A percentile compares a stretch with the other conserved stretches of the same genome.
Conservation (phyloP, 2,888 invertebrate genomes). For the Mesochorus sp. region DNA sequence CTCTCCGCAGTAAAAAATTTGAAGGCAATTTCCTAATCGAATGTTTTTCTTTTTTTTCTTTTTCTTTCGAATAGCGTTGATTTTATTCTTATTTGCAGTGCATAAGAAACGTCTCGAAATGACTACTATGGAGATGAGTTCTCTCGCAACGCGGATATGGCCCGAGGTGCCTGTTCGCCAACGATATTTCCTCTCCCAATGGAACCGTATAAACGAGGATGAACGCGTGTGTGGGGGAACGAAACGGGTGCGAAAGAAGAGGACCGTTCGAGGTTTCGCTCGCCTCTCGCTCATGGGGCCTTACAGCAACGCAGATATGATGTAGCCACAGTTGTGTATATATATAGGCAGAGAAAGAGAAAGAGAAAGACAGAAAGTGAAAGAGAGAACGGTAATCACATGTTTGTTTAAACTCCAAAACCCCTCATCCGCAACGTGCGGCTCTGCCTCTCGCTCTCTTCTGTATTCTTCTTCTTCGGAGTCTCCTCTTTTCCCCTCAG, state of each 20-base stretch:
- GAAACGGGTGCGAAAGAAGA: conserved; percentile 9
- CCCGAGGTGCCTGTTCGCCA: not conserved
- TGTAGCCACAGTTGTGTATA: conserved; percentile 81
- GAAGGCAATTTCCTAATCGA: too few species aligned
- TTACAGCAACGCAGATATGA: conserved; percentile 75
- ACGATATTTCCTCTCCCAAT: conserved; percentile 6
- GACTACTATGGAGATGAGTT: conserved; percentile 12
- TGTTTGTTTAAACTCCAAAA: conserved; percentile 82
- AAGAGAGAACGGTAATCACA: conserved; percentile 81
- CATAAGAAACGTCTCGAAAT: conserved; percentile 5
- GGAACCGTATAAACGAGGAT: conserved; percentile 34
- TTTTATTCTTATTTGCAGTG: not conserved
- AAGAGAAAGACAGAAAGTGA: too few species aligned
- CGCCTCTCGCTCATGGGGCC: conserved; percentile 19
- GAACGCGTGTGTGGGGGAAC: not conserved
- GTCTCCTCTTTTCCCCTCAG: conserved; percentile 67
- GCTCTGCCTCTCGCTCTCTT: conserved; percentile 50
- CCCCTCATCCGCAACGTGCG: conserved; percentile 79
- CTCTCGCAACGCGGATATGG: conserved; percentile 24
- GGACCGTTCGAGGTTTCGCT: conserved; percentile 6
- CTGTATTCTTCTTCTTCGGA: conserved; percentile 15
- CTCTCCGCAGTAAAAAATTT: too few species aligned
- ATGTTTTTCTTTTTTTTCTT: conserved; percentile 57
- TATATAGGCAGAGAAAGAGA: too few species aligned
- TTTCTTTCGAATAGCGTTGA: conserved; percentile 33